Percentiles rank a stretch among this genome's conserved stretches.
Evolutionary conservation across 2,113 vertebrate genomes (phyloP).

Genomic region (Pontoporia blainvillei): DNA sequence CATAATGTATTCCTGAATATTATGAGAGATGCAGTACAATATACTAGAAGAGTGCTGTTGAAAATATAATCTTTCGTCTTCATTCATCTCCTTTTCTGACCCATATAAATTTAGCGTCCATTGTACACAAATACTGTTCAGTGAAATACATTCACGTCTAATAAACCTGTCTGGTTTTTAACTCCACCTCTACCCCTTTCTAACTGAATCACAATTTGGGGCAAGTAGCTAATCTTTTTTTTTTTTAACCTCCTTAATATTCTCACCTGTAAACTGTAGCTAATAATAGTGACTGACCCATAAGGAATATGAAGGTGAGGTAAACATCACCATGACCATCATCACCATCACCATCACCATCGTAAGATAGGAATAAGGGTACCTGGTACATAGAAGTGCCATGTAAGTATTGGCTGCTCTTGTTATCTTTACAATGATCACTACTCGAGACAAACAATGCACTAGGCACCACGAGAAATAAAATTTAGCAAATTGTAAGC

Average conservation of each 20-base stretch:
- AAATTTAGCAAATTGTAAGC: not conserved
- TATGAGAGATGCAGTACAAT: conserved; percentile 24
- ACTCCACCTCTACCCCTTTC: not conserved
- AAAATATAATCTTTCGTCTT: conserved; percentile 37
- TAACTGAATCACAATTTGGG: not conserved
- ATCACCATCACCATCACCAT: too few relatives aligned
- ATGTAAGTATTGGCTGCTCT: not conserved
- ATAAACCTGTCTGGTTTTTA: not conserved
- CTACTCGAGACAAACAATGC: not conserved
- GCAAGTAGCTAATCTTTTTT: not conserved
- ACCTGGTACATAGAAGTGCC: not conserved
- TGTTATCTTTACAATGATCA: not conserved
- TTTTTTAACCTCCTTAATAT: not conserved
- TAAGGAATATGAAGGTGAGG: not conserved
- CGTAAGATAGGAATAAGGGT: not conserved
- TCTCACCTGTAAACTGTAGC: not conserved
- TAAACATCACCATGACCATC: not conserved
- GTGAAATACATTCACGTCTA: not conserved
- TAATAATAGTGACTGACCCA: not conserved
- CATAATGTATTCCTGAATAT: conserved; percentile 52
- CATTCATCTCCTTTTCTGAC: conserved; percentile 2
- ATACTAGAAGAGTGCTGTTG: not conserved
- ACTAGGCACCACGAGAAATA: not conserved
- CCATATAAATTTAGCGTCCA: conserved; percentile 8
- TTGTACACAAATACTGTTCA: not conserved